Conservation (phyloP, 2,113 vertebrate species). For the Cinclus cinclus region DNA sequence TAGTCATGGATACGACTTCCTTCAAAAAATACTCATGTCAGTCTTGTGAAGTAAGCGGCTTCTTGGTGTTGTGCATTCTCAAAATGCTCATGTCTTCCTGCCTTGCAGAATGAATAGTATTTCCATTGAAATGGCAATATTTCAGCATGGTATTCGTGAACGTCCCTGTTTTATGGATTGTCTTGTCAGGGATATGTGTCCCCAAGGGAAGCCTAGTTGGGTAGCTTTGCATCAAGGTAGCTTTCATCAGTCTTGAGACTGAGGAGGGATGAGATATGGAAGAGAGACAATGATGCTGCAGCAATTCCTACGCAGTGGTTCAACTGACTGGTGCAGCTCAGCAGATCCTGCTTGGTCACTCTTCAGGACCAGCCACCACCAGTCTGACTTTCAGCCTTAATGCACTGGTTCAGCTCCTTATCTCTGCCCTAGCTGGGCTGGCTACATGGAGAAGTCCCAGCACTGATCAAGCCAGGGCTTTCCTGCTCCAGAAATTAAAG, state of each 20-base stretch:
- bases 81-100: not conserved
- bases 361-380: not conserved
- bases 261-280: not conserved
- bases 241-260: not conserved
- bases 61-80: not conserved
- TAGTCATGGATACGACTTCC: conserved; percentile 8
- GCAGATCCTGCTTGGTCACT: not conserved
- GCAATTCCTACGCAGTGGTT: not conserved
- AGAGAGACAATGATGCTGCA: not conserved
- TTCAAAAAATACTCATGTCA: not conserved
- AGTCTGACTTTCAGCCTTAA: not conserved
- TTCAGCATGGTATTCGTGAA: not conserved
- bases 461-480: not conserved
- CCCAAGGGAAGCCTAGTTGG: not conserved
- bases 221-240: not conserved
- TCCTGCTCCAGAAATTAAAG: not conserved
- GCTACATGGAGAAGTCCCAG: not conserved
- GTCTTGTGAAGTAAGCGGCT: not conserved
- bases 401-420: not conserved
- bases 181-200: not conserved
- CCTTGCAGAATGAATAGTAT: not conserved
- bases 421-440: not conserved
- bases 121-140: not conserved
- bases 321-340: not conserved
- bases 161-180: not conserved